Conservation (phyloP, 1,140 invertebrate genomes). For the Rhizoglyphus robini region DNA sequence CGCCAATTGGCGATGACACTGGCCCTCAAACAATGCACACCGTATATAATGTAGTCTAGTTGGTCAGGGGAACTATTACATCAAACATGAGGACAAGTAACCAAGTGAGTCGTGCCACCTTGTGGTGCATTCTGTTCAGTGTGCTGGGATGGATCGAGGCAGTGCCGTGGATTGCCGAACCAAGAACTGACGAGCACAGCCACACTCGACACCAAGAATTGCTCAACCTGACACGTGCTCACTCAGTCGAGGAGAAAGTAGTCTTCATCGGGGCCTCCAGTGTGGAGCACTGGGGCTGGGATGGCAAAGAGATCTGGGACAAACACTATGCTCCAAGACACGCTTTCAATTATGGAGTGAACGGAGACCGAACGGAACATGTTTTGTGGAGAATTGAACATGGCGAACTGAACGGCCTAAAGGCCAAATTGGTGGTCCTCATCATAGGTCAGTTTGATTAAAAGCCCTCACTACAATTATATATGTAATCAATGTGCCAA, state of each 20-base stretch:
- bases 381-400: conserved; percentile 8
- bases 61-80: too few species aligned
- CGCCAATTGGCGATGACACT: too few species aligned
- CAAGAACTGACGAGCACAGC: neutral
- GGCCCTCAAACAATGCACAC: too few species aligned
- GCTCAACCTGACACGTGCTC: neutral
- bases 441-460: neutral
- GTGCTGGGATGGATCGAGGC: neutral
- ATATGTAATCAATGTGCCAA: neutral
- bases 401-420: neutral
- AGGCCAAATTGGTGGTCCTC: conserved; percentile 7
- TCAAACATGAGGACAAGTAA: too few species aligned
- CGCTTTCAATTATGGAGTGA: conserved; percentile 6
- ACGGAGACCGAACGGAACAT: conserved; percentile 8
- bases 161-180: conserved; percentile 3
- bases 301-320: conserved; percentile 8
- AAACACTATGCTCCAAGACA: neutral
- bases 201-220: neutral
- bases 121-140: too few species aligned
- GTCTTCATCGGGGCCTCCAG: conserved; percentile 8
- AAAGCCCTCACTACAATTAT: neutral
- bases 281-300: neutral
- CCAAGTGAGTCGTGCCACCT: too few species aligned
- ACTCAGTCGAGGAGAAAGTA: neutral
- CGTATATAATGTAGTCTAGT: too few species aligned